These are phyloP conservation scores for Brenthis ino DNA, from an alignment of 2,888 invertebrate species.

Conservation along the genomic window DNA sequence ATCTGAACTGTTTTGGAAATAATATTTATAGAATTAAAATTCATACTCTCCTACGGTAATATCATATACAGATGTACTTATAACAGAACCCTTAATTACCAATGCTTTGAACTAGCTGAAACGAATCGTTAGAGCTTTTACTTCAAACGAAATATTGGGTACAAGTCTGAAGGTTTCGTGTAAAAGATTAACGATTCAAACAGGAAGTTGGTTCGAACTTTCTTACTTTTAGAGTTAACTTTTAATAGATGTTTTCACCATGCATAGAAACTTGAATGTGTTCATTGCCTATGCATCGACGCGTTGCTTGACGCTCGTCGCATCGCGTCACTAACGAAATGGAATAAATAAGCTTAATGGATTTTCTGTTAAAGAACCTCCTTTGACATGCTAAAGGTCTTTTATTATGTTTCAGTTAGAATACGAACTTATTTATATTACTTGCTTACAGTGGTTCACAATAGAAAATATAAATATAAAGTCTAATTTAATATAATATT, in stretches of 20 bases:
- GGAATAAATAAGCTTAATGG: constrained; percentile 23
- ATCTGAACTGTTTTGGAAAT: too few species aligned
- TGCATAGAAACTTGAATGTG: constrained; percentile 54
- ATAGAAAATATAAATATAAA: too few species aligned
- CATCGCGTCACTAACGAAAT: constrained; percentile 14
- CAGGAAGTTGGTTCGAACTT: constrained; percentile 66
- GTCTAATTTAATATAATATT: too few species aligned
- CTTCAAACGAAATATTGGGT: constrained; percentile 14
- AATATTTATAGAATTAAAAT: too few species aligned
- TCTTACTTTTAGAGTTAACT: constrained; percentile 59
- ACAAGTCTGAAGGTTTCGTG: constrained; percentile 1
- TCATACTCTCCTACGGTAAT: too few species aligned
- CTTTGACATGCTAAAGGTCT: constrained; percentile 15
- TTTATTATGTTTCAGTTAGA: constrained; percentile 13
- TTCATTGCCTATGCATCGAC: constrained; percentile 24
- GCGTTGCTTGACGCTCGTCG: constrained; percentile 29
- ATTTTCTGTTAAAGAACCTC: constrained; percentile 14
- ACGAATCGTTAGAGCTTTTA: constrained; percentile 10
- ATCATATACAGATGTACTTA: too few species aligned
- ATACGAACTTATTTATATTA: not conserved
- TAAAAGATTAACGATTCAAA: constrained; percentile 68
- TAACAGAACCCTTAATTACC: constrained; percentile 5
- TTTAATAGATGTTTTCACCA: constrained; percentile 66
- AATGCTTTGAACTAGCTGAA: constrained; percentile 14
- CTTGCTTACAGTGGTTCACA: not conserved